Conservation (phyloP, 2,888 invertebrate genomes). For the Chirona hameri region DNA sequence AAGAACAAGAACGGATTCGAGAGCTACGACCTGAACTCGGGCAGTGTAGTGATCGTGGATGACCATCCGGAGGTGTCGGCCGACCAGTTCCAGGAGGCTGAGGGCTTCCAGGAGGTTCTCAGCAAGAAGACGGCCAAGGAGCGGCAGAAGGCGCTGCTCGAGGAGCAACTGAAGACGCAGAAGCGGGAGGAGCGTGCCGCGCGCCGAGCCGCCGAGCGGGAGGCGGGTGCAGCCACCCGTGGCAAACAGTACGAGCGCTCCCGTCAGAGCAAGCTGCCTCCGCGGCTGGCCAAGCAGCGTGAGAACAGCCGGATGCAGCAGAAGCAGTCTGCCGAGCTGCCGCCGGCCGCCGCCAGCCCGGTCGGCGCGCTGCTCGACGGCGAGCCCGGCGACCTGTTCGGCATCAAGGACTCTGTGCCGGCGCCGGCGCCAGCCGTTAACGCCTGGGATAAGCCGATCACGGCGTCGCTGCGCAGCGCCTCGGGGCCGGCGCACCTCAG, state of each 20-base stretch:
- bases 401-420: slow-evolving; percentile 54
- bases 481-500: slow-evolving; percentile 43
- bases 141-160: slow-evolving; percentile 45
- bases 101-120: slow-evolving; percentile 78
- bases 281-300: slow-evolving; percentile 72
- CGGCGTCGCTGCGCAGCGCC: slow-evolving; percentile 61
- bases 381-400: slow-evolving; percentile 65
- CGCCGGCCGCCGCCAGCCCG: slow-evolving; percentile 40
- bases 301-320: slow-evolving; percentile 44
- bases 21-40: slow-evolving; percentile 31
- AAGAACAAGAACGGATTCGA: slow-evolving; percentile 31
- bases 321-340: slow-evolving; percentile 1
- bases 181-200: slow-evolving; percentile 44
- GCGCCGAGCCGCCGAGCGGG: slow-evolving; percentile 39
- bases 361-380: slow-evolving; percentile 48
- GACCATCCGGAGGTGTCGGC: slow-evolving; percentile 52
- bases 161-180: slow-evolving; percentile 41
- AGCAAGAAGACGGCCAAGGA: slow-evolving; percentile 70
- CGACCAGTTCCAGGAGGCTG: slow-evolving; percentile 49
- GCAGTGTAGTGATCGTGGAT: slow-evolving; percentile 53
- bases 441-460: slow-evolving; percentile 83
- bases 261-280: slow-evolving; percentile 65
- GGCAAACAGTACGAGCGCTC: slow-evolving; percentile 41
- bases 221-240: slow-evolving; percentile 33
- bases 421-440: slow-evolving; percentile 62